These are phyloP conservation scores for Pedetes capensis DNA, from an alignment of 2,113 vertebrate genomes.

Conservation along the genomic window DNA sequence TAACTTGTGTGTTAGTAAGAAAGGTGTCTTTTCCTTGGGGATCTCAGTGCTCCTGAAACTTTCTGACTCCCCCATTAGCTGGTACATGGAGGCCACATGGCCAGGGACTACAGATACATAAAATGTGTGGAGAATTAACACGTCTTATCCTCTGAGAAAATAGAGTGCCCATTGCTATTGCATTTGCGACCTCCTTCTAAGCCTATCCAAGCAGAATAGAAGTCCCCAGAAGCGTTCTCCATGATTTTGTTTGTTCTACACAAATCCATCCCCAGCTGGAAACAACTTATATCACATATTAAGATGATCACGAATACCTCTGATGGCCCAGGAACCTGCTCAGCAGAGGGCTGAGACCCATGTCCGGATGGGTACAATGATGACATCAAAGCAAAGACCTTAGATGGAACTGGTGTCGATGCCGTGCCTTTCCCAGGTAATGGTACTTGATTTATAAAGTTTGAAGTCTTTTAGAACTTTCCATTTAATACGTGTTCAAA, in stretches of 20 bases:
- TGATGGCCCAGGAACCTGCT: no score
- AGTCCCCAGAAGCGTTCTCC: no score
- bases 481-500: conserved; percentile 94
- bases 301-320: no score
- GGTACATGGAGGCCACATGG: rapidly evolving
- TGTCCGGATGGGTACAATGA: conserved; percentile 86
- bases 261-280: neutral
- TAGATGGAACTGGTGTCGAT: conserved; percentile 85
- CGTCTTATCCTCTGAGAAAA: neutral
- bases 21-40: neutral
- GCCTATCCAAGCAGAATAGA: neutral
- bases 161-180: neutral
- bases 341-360: conserved; percentile 86
- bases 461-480: conserved; percentile 90
- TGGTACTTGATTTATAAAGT: conserved; percentile 88
- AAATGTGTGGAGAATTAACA: neutral
- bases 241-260: neutral
- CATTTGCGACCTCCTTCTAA: neutral
- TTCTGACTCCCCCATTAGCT: neutral
- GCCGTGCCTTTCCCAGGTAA: conserved; percentile 81
- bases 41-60: neutral
- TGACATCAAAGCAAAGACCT: conserved; percentile 81
- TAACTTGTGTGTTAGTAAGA: neutral
- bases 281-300: conserved; percentile 81
- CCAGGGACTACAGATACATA: neutral